These are phyloP conservation scores for Lichenostomus cassidix DNA, from an alignment of 2,113 vertebrate genomes.

Conservation along the genomic window DNA sequence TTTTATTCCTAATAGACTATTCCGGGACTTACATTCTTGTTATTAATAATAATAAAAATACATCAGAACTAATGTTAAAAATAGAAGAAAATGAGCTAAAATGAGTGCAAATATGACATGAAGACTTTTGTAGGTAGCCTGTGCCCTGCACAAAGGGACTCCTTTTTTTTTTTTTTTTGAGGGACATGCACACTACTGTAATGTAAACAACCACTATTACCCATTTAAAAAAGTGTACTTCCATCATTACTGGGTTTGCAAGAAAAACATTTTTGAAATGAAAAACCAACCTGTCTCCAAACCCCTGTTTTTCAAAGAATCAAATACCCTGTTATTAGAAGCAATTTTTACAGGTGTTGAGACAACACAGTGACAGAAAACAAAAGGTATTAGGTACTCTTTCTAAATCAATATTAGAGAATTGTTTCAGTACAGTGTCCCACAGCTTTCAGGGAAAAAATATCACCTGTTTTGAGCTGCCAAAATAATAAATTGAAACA, in stretches of 20 bases:
- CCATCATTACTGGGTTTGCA: neutral
- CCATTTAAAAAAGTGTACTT: neutral
- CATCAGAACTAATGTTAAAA: neutral
- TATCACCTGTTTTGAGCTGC: constrained; percentile 8
- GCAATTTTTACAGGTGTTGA: constrained; percentile 29
- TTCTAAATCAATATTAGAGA: constrained; percentile 32
- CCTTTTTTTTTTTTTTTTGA: neutral
- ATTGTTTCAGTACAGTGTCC: neutral
- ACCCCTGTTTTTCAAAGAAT: neutral
- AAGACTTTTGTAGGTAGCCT: neutral
- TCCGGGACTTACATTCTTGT: neutral
- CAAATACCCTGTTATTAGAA: constrained; percentile 8
- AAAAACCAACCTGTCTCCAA: neutral
- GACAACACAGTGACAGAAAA: constrained; percentile 22
- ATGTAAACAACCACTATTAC: neutral
- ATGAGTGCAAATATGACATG: neutral
- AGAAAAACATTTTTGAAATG: neutral
- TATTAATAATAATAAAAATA: neutral
- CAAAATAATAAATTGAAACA: constrained; percentile 40
- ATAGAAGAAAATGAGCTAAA: neutral
- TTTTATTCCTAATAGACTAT: neutral
- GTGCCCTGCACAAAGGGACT: neutral
- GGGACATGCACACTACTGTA: neutral
- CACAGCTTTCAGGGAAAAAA: constrained; percentile 1
- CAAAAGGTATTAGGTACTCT: constrained; percentile 13